These are phyloP conservation scores for Brachionus asplanchnoidis DNA, from an alignment of 1,140 invertebrate species.

Conservation along the genomic window DNA sequence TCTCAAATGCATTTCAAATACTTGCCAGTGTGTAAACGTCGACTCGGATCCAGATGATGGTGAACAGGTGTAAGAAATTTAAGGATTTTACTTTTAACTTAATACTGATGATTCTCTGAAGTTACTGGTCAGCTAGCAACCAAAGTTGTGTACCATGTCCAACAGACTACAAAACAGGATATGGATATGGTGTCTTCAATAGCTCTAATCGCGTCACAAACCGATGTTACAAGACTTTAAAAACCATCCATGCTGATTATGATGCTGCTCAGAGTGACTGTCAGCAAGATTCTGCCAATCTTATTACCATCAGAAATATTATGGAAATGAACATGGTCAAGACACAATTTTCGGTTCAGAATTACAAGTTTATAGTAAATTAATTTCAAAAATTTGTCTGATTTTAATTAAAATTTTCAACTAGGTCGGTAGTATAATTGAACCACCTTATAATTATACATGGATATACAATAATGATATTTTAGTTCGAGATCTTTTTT, in stretches of 20 bases:
- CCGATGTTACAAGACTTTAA: neutral
- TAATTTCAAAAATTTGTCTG: neutral
- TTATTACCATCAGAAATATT: neutral
- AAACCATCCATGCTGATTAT: neutral
- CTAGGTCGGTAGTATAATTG: neutral
- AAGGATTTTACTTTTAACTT: neutral
- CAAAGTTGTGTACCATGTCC: neutral
- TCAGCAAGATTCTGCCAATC: neutral
- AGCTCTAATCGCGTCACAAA: neutral
- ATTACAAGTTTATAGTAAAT: neutral
- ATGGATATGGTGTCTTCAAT: neutral
- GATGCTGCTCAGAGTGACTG: neutral
- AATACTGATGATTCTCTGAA: neutral
- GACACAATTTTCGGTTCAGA: neutral
- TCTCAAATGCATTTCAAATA: no score
- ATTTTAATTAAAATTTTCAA: neutral
- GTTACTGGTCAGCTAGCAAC: neutral
- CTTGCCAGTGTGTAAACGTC: neutral
- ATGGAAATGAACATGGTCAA: neutral
- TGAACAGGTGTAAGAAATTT: neutral
- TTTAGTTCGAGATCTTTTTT: neutral
- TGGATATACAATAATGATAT: neutral
- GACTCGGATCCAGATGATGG: neutral
- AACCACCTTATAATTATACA: neutral
- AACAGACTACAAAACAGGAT: neutral